Evolutionary conservation across 2,113 vertebrate species (phyloP), one percentile per base, ranked within the genome.

Genomic region (Peromyscus californicus): DNA sequence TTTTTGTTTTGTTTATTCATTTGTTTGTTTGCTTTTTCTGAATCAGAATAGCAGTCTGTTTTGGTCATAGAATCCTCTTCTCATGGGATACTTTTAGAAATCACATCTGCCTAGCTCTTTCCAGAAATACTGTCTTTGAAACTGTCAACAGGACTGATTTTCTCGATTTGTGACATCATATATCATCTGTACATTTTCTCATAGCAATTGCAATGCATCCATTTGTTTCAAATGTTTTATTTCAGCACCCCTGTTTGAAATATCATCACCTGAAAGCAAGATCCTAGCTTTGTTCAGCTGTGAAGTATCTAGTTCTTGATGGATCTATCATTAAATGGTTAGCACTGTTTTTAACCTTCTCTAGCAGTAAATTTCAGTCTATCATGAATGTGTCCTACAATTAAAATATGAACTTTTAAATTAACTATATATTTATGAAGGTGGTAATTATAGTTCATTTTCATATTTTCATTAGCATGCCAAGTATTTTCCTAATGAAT

Each of bases 401-500:
- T 95, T 96, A 80, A 97, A 91, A 89, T 70, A 72, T 84, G 17
- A 95, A 95, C 12, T 82, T 91, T 90, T 67, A 94, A 96, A 84
- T 85, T 87, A 92, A 65, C 51, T 95, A 36, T 95, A 82, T 54
- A 90, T 69, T 70, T 90, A 63, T 86, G 94, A 83, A 59, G 29
- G 19, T 80, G 16, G 78, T 24, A 86, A 96, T 74, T 89, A 93
- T 84, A 89, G 17, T 15, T 89, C n/a, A 89, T 84, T 91, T 92
- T 96, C 74, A 93, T 93, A 63, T 95, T 97, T 98, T 98, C 95
- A 97, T 97, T 98, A 95, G 86, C 39, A 61, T 84, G 86, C 2
- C 57, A 97, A 93, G 45, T 96, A 97, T 96, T 98, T 74, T 76
- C 15, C 87, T 96, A 33, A 95, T 86, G 75, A 94, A 94, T 92